phyloP scores from a whole-genome alignment of 1,140 invertebrate genomes.

The Streblospio benedicti region DNA sequence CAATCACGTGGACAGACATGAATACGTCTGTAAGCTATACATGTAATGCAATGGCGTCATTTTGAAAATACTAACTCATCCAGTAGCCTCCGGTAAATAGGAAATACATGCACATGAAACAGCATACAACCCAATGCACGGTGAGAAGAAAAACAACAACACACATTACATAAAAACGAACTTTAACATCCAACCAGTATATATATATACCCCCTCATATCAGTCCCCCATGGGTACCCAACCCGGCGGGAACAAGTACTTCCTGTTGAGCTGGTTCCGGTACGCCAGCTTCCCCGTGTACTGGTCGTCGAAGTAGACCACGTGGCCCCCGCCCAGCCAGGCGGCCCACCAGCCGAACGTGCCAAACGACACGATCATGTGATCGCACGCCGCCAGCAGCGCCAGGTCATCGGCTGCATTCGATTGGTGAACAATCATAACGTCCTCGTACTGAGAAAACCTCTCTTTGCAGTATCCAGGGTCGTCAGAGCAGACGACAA shows the following conservation, averaged over 20 bases:
- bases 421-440: conserved; percentile 25
- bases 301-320: conserved; percentile 16
- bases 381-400: conserved; percentile 56
- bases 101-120: too few species aligned
- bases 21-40: too few species aligned
- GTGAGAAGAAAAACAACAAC: too few species aligned
- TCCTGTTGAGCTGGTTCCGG: not conserved
- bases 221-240: conserved; percentile 14
- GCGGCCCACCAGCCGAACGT: conserved; percentile 60
- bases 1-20: too few species aligned
- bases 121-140: too few species aligned
- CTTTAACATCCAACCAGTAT: too few species aligned
- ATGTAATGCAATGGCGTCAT: too few species aligned
- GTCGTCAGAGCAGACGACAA: conserved; percentile 15
- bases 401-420: conserved; percentile 52
- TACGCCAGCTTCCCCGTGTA: not conserved
- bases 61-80: too few species aligned
- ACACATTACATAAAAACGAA: too few species aligned
- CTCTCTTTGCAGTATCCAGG: conserved; percentile 19
- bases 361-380: conserved; percentile 60
- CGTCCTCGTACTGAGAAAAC: conserved; percentile 20
- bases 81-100: too few species aligned
- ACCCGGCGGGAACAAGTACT: conserved; percentile 3
- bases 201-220: too few species aligned
- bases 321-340: conserved; percentile 41